A percentile compares a stretch with the other conserved stretches of the same genome.
phyloP scores from a whole-genome alignment of 2,113 vertebrate species.

The Ameiurus melas region DNA sequence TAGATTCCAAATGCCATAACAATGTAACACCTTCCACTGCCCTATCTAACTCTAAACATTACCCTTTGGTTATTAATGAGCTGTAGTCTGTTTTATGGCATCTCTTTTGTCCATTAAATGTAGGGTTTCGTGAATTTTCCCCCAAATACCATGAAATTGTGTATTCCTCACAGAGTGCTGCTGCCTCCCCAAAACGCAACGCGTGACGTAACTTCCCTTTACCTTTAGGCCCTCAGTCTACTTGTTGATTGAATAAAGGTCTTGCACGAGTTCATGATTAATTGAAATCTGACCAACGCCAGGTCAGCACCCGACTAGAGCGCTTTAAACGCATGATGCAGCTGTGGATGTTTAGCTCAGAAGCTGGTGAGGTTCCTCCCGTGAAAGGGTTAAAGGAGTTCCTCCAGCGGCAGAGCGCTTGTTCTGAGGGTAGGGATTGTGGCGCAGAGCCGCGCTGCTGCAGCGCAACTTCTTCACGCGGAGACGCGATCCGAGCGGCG shows the following conservation, averaged over 20 bases:
- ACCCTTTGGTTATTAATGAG: not conserved
- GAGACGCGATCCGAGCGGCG: conserved; percentile 37
- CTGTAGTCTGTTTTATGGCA: too few relatives aligned
- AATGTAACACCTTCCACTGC: not conserved
- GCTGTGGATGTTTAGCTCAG: not conserved
- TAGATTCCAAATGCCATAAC: too few relatives aligned
- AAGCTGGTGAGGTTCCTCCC: conserved; percentile 11
- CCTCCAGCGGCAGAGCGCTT: conserved; percentile 47
- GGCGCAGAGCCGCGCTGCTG: conserved; percentile 61
- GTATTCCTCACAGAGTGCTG: not conserved
- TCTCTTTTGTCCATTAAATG: not conserved
- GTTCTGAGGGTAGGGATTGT: conserved; percentile 61
- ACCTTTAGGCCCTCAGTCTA: not conserved
- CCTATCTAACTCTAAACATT: not conserved
- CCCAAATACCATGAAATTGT: not conserved
- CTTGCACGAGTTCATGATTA: not conserved
- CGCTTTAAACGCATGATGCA: not conserved
- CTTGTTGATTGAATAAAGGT: conserved; percentile 4
- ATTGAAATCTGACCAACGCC: not conserved
- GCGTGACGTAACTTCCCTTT: not conserved
- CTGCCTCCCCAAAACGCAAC: not conserved
- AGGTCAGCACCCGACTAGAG: too few relatives aligned
- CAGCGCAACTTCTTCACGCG: conserved; percentile 63
- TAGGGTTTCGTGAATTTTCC: not conserved
- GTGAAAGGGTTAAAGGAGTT: conserved; percentile 65